Evolutionary conservation across 2,113 vertebrate genomes (phyloP).

Genomic region (Brienomyrus longianalis): DNA sequence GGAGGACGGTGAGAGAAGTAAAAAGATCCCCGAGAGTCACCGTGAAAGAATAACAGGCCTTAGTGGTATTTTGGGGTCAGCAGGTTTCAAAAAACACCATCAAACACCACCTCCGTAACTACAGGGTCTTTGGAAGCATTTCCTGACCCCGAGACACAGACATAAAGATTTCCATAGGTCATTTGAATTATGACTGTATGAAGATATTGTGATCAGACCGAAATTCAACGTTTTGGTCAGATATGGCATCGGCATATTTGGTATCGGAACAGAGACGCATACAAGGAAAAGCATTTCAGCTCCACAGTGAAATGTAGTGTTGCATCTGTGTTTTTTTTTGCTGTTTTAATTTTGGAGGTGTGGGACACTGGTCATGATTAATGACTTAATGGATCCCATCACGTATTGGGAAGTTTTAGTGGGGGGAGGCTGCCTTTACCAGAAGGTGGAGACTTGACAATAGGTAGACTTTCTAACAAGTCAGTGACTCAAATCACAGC

Average conservation of each 20-base stretch:
- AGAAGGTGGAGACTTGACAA: neutral
- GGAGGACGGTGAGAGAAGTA: neutral
- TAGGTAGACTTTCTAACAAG: neutral
- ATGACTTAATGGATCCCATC: neutral
- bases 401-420: neutral
- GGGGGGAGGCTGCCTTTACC: neutral
- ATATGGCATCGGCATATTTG: neutral
- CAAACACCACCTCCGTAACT: neutral
- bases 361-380: neutral
- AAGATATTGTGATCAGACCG: neutral
- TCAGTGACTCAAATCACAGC: neutral
- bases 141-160: neutral
- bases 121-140: neutral
- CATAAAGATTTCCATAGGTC: neutral
- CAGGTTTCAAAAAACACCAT: neutral
- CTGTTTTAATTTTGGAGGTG: neutral
- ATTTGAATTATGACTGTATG: neutral
- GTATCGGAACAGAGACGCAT: neutral
- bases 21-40: neutral
- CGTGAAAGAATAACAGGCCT: neutral
- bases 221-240: neutral
- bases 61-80: neutral
- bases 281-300: neutral
- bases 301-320: neutral
- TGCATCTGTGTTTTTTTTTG: neutral